Base-by-base conservation (phyloP, 1,140 invertebrate species). In the Brachionus rotundiformis region DNA sequence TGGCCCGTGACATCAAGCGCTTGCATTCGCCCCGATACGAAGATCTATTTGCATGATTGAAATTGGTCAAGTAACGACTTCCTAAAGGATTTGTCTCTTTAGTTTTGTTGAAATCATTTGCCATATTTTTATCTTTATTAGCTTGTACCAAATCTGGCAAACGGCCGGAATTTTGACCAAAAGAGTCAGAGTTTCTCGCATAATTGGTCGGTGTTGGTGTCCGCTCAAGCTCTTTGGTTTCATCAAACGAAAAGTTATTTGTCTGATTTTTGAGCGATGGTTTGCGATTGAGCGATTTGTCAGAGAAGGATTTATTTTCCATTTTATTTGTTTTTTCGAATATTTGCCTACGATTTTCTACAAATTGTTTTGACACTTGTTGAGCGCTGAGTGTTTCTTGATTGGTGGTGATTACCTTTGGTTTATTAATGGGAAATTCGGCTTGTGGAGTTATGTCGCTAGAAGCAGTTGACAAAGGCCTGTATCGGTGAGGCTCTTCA, bases 351-450 rank as follows among this genome's bases (percentile, higher is more conserved):
- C 68, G 16, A 44, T 73, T 41, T 73, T 73, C 68, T 1, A 73
- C 68, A 29, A 73, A 73, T 73, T 73, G 68, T 27, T 73, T 73
- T 23, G 68, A 73, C 8, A 73, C 39, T 73, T 73, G 68, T 73
- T 73, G 68, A 13, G 10, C 19, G n/a, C 41, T 29, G 2, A 68
- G n/a, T 10, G 29, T 68, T 19, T 68, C 63, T 41, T 68, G 63
- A 36, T 68, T 68, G 3, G 27, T 68, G n/a, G 63, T 68, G 10
- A 68, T 36, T 7, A 68, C 33, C 23, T 68, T 68, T 3, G 63
- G 63, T 19, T 36, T 68, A 16, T 68, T 68, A 8, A 68, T 11
- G 29, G 63, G 63, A 36, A 68, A 68, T 54, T 54, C 47, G 63
- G 13, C 73, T 49, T 47, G 25, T 59, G 47, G 19, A 39, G 47